phyloP scores from a whole-genome alignment of 2,888 invertebrate genomes.

The Malthinus flaveolus region DNA sequence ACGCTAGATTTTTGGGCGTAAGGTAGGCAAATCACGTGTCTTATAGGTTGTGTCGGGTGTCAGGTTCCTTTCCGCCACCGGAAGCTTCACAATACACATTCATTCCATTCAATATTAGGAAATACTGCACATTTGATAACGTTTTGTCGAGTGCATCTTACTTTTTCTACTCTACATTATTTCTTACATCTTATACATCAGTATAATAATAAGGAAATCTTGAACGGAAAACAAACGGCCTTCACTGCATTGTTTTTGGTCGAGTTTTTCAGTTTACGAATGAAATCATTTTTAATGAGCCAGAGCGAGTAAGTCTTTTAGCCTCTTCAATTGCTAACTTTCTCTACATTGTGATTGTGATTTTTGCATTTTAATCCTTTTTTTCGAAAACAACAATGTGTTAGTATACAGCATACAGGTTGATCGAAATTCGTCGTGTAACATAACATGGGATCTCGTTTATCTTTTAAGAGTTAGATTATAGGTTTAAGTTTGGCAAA shows the following conservation, averaged over 20 bases:
- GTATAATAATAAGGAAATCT: conserved; percentile 15
- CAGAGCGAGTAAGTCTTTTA: too few relatives aligned
- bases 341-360: too few relatives aligned
- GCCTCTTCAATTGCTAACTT: too few relatives aligned
- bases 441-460: too few relatives aligned
- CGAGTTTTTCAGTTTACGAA: conserved; percentile 2
- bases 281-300: neutral
- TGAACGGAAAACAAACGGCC: conserved; percentile 29
- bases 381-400: too few relatives aligned
- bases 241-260: conserved; percentile 13
- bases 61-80: conserved; percentile 40
- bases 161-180: neutral
- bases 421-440: too few relatives aligned
- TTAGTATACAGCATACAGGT: too few relatives aligned
- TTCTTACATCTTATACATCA: too few relatives aligned
- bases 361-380: too few relatives aligned
- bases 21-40: conserved; percentile 39
- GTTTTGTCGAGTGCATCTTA: conserved; percentile 27
- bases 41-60: conserved; percentile 35
- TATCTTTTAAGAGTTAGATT: too few relatives aligned
- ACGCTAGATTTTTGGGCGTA: conserved; percentile 24
- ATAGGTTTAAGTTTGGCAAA: too few relatives aligned
- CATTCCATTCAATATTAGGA: conserved; percentile 28
- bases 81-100: conserved; percentile 40
- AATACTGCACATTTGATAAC: conserved; percentile 30